Evolutionary conservation across 1,140 invertebrate species (phyloP).

Genomic region (Holcopasites calliopsidis): DNA sequence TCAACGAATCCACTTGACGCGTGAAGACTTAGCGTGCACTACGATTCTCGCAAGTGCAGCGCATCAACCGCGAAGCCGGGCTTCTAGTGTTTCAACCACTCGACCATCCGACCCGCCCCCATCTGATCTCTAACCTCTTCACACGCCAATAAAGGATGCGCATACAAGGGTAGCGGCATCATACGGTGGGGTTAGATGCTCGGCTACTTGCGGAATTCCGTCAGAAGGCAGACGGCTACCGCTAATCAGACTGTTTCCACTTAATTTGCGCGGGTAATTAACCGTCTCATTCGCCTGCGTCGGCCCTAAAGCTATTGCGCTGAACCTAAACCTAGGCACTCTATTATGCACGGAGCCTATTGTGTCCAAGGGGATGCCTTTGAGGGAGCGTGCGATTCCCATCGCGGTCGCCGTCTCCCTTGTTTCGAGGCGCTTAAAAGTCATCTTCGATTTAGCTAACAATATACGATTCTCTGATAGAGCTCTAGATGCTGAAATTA

Average conservation of each 20-base stretch:
- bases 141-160: slow-evolving; percentile 48
- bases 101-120: neutral
- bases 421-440: slow-evolving; percentile 5
- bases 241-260: slow-evolving; percentile 78
- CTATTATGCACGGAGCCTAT: slow-evolving; percentile 73
- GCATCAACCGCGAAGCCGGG: slow-evolving; percentile 54
- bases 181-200: neutral
- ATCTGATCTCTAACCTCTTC: neutral
- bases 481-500: no score
- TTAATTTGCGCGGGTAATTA: slow-evolving; percentile 79
- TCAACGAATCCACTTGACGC: slow-evolving; percentile 24
- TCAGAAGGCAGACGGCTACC: slow-evolving; percentile 68
- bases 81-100: slow-evolving; percentile 32
- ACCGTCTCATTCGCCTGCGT: slow-evolving; percentile 71
- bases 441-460: neutral
- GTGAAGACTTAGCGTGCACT: slow-evolving; percentile 22
- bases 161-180: slow-evolving; percentile 34
- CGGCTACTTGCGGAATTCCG: slow-evolving; percentile 59
- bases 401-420: neutral
- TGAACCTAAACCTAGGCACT: slow-evolving; percentile 63
- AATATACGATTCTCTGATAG: no score
- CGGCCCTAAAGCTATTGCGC: slow-evolving; percentile 63
- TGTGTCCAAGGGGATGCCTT: slow-evolving; percentile 68
- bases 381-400: slow-evolving; percentile 30
- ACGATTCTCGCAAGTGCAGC: slow-evolving; percentile 30